Base-by-base conservation (phyloP, 2,113 vertebrate species). In the Brachyistius frenatus region DNA sequence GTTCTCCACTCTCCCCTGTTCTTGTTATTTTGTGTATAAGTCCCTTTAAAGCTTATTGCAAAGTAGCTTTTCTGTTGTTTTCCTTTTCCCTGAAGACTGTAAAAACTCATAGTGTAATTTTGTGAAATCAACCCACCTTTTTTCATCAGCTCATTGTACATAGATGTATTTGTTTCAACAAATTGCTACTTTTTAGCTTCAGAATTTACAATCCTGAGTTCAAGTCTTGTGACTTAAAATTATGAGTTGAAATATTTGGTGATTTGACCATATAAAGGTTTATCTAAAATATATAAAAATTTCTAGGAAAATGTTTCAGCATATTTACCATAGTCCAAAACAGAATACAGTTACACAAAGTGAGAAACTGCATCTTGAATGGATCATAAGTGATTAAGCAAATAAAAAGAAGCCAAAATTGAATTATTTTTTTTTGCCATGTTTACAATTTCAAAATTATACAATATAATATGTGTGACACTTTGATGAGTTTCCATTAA, bases 1-100 rank as follows among this genome's bases (percentile, higher is more conserved):
- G 77, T 89, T 83, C 30, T 61, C 47, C 60, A 71, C 54, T 79
- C 54, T 71, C 70, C 80, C 68, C 66, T 41, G 37, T 88, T 89
- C 67, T 71, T 57, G 71, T 90, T 90, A 75, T 76, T 85, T 88
- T 86, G 73, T 89, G 84, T 89, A 82, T 16, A 76, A 68, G 53
- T 89, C 85, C 85, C 76, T 89, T 91, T 87, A 88, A 92, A 78
- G 71, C 57, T 89, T 62, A 62, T 76, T 76, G 69, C 82, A 75
- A 84, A 62, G 82, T 91, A 89, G 81, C 88, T 87, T 61, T 70
- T 84, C 23, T 73, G 80, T 86, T 80, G 78, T 86, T 80, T 80
- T 73, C 57, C 73, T 76, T 81, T 84, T 47, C 63, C 53, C 32
- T 80, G 23, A 80, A 37, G 75, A 78, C 69, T 89, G 68, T 90